A percentile compares a stretch with the other conserved stretches of the same genome.
phyloP scores from a whole-genome alignment of 2,888 invertebrate species.

The Scotopteryx bipunctaria region DNA sequence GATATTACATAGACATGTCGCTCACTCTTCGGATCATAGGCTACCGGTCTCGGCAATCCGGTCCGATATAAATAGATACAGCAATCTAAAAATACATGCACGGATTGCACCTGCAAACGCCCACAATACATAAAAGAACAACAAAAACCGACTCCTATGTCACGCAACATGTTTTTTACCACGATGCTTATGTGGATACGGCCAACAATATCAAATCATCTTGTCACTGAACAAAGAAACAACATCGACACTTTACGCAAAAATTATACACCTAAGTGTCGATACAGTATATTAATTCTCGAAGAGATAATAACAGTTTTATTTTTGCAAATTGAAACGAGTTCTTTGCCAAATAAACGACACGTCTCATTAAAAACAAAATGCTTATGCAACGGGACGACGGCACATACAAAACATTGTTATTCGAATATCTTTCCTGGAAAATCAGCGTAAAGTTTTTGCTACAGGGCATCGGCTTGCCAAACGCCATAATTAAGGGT shows the following conservation, averaged over 20 bases:
- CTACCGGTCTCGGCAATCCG: slow-evolving; percentile 61
- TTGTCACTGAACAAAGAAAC: slow-evolving; percentile 18
- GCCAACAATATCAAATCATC: slow-evolving; percentile 16
- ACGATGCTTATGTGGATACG: slow-evolving; percentile 10
- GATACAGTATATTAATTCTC: slow-evolving; percentile 14
- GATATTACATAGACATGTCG: slow-evolving; percentile 42
- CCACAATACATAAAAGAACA: slow-evolving; percentile 24
- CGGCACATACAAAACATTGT: slow-evolving; percentile 39
- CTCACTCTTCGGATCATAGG: slow-evolving; percentile 56
- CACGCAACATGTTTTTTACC: slow-evolving; percentile 20
- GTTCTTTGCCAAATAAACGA: slow-evolving; percentile 5
- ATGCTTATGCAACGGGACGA: slow-evolving; percentile 34
- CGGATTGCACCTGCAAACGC: slow-evolving; percentile 70
- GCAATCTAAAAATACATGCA: slow-evolving; percentile 72
- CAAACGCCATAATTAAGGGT: slow-evolving; percentile 56
- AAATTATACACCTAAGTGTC: slow-evolving; percentile 15
- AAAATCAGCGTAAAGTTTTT: slow-evolving; percentile 42
- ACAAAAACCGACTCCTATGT: slow-evolving; percentile 23
- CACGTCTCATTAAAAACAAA: slow-evolving; percentile 17
- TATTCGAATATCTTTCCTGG: slow-evolving; percentile 50
- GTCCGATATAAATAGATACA: slow-evolving; percentile 74
- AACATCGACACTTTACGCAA: slow-evolving; percentile 10
- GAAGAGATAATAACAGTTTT: slow-evolving; percentile 17
- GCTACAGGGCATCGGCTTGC: slow-evolving; percentile 50
- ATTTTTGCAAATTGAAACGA: slow-evolving; percentile 16